phyloP scores from a whole-genome alignment of 2,888 invertebrate species.

The Agrotis segetum region DNA sequence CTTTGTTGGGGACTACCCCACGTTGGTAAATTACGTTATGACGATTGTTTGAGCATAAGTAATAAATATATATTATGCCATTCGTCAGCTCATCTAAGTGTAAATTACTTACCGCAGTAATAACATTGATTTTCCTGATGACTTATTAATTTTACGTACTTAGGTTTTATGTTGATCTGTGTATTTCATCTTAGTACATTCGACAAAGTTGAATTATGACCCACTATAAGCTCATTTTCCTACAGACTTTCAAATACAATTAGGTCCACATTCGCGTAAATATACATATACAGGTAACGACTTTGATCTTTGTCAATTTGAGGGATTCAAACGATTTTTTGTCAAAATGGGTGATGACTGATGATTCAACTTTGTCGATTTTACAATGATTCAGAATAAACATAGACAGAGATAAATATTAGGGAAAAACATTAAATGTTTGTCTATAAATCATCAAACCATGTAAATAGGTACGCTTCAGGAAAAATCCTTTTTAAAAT shows the following conservation, averaged over 20 bases:
- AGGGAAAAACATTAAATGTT: slow-evolving; percentile 19
- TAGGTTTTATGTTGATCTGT: too few relatives aligned
- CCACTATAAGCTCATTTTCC: too few relatives aligned
- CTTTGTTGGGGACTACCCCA: slow-evolving; percentile 5
- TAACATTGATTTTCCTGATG: slow-evolving; percentile 8
- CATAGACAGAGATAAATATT: slow-evolving; percentile 14
- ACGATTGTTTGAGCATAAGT: not conserved
- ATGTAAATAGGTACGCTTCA: not conserved
- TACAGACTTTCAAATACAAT: too few relatives aligned
- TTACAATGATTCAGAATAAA: not conserved
- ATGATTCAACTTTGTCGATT: too few relatives aligned
- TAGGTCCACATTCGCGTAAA: too few relatives aligned
- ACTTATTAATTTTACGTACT: slow-evolving; percentile 2
- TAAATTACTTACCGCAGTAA: slow-evolving; percentile 13
- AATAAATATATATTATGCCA: not conserved
- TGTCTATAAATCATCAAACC: slow-evolving; percentile 11
- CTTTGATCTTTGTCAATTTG: too few relatives aligned
- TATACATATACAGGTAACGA: too few relatives aligned
- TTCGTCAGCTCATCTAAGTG: slow-evolving; percentile 8
- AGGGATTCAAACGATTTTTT: too few relatives aligned
- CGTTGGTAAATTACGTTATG: not conserved
- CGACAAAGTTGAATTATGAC: too few relatives aligned
- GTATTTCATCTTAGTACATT: not conserved
- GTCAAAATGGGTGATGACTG: too few relatives aligned
- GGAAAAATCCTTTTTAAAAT: slow-evolving; percentile 14